Percentiles rank a stretch among this genome's conserved stretches.
These are phyloP conservation scores for Guaruba guarouba DNA, from an alignment of 2,113 vertebrate species.

Conservation along the genomic window DNA sequence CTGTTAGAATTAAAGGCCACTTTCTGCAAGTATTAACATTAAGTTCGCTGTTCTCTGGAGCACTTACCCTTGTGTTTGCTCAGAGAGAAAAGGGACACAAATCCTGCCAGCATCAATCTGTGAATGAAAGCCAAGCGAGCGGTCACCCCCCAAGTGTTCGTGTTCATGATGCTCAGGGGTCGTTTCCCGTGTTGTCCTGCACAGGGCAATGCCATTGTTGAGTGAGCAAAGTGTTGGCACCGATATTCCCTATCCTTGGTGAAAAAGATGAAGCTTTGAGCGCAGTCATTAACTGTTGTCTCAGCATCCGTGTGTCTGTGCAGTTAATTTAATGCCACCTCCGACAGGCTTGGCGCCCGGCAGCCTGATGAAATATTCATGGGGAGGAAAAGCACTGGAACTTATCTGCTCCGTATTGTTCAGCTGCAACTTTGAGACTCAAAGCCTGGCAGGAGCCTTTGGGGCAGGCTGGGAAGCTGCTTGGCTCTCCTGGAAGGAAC, in stretches of 20 bases:
- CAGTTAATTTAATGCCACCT: neutral
- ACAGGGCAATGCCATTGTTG: neutral
- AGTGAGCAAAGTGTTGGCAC: neutral
- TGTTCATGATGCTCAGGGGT: neutral
- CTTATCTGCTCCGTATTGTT: neutral
- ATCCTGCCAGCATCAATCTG: neutral
- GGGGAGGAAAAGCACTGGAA: neutral
- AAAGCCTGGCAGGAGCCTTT: neutral
- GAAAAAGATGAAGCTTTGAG: neutral
- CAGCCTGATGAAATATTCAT: slow-evolving; percentile 27
- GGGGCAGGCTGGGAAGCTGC: neutral
- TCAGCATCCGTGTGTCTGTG: neutral
- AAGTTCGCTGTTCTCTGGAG: neutral
- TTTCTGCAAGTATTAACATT: slow-evolving; percentile 19
- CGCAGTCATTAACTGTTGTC: neutral
- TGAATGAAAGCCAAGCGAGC: neutral
- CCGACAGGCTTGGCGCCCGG: neutral
- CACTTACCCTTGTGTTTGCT: neutral
- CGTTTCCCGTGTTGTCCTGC: no score
- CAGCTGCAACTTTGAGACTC: neutral
- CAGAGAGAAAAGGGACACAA: neutral
- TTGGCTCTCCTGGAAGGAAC: neutral
- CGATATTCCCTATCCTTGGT: neutral
- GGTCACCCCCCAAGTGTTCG: neutral
- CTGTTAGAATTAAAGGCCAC: neutral